phyloP scores from a whole-genome alignment of 2,797 vertebrate genomes.

The Lepilemur ruficaudatus region DNA sequence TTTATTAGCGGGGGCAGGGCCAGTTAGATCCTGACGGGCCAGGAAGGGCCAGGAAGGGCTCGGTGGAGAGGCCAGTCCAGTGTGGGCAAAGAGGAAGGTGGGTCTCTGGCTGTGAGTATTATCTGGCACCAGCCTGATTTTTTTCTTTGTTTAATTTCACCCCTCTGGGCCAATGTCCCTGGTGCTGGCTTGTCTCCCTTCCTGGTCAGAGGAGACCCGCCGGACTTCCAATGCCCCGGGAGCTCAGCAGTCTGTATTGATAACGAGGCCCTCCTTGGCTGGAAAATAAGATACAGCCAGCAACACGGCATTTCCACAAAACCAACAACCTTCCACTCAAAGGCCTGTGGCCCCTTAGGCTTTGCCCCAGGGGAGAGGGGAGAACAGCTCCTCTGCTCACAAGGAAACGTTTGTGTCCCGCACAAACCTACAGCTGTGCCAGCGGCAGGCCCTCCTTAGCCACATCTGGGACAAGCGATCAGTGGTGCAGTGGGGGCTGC shows the following conservation, averaged over 20 bases:
- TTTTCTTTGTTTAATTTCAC: not conserved
- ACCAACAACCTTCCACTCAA: not conserved
- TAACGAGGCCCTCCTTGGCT: not conserved
- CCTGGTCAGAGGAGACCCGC: not conserved
- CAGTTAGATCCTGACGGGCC: not conserved
- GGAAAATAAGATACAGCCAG: not conserved
- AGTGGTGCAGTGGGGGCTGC: too few relatives aligned
- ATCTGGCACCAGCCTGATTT: not conserved
- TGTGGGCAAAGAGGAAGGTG: not conserved
- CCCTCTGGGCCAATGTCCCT: not conserved
- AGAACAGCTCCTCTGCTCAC: not conserved
- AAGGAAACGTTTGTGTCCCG: not conserved
- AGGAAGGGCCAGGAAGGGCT: too few relatives aligned
- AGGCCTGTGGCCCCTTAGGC: not conserved
- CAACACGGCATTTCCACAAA: not conserved
- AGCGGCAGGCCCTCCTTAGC: not conserved
- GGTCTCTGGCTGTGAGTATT: not conserved
- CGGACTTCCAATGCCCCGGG: not conserved
- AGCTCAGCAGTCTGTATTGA: not conserved
- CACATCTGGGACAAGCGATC: not conserved
- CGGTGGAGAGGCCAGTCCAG: too few relatives aligned
- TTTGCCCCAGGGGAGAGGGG: accelerated
- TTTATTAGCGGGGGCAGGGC: not conserved
- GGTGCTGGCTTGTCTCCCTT: not conserved
- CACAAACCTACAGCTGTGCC: not conserved